A percentile compares a stretch with the other conserved stretches of the same genome.
Conservation (phyloP, 2,888 invertebrate genomes). For the Tetragonula carbonaria region DNA sequence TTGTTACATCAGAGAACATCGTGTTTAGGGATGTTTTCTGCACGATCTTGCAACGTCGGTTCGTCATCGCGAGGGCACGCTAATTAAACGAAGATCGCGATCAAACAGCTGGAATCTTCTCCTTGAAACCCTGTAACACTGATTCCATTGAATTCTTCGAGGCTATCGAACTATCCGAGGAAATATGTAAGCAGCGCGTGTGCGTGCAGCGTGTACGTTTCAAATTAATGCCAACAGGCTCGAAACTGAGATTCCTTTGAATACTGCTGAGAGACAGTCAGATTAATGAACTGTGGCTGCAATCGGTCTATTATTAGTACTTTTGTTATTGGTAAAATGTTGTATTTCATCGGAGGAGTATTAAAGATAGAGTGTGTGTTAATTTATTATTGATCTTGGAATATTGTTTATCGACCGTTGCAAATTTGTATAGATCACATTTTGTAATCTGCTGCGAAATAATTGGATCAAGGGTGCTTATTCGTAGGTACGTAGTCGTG, state of each 20-base stretch:
- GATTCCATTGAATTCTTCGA: constrained; percentile 24
- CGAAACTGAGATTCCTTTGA: not conserved
- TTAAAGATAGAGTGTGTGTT: too few species aligned
- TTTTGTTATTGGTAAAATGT: too few species aligned
- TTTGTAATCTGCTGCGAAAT: not conserved
- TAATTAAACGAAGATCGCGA: constrained; percentile 48
- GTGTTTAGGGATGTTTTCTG: constrained; percentile 22
- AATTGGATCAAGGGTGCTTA: not conserved
- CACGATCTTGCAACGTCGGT: not conserved
- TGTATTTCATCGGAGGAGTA: too few species aligned
- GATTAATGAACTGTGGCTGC: too few species aligned
- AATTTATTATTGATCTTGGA: not conserved
- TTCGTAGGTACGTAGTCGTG: not conserved
- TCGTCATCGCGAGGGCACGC: constrained; percentile 22
- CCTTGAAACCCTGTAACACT: constrained; percentile 37
- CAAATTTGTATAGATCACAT: not conserved
- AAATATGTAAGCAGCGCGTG: not conserved
- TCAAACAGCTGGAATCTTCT: constrained; percentile 29
- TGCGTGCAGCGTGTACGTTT: not conserved
- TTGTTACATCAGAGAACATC: constrained; percentile 31
- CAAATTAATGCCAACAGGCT: not conserved
- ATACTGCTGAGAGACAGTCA: not conserved
- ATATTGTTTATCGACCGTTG: not conserved
- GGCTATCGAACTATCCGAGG: not conserved
- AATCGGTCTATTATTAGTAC: too few species aligned